Evolutionary conservation across 2,888 invertebrate species (phyloP).

Genomic region (Polietes domitor): DNA sequence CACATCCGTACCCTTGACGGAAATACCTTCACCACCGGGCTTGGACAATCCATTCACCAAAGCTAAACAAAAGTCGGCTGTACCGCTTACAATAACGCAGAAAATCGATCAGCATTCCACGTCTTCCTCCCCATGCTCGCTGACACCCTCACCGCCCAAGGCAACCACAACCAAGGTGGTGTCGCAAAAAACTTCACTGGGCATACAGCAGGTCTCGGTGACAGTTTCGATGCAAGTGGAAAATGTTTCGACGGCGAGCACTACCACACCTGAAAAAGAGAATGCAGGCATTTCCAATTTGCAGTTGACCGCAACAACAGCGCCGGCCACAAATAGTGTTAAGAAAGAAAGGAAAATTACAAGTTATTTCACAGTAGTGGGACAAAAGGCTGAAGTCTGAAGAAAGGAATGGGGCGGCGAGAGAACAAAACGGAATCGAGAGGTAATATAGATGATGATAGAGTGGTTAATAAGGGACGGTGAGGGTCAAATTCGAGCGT

Average conservation of each 20-base stretch:
- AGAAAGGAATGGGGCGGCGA: conserved; percentile 60
- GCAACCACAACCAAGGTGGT: conserved; percentile 56
- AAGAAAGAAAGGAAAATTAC: conserved; percentile 74
- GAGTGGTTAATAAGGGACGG: too few species aligned
- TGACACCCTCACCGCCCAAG: conserved; percentile 42
- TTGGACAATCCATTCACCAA: conserved; percentile 31
- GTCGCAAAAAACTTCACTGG: conserved; percentile 60
- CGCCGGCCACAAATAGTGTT: conserved; percentile 35
- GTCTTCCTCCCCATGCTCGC: conserved; percentile 28
- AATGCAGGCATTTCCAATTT: conserved; percentile 50
- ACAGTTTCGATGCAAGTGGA: conserved; percentile 77
- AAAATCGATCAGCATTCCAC: conserved; percentile 53
- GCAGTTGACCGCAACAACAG: conserved; percentile 16
- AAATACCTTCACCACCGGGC: conserved; percentile 48
- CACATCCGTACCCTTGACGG: conserved; percentile 43
- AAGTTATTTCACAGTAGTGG: conserved; percentile 77
- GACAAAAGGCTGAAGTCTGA: conserved; percentile 76
- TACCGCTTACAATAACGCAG: conserved; percentile 51
- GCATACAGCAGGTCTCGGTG: conserved; percentile 72
- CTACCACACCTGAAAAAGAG: conserved; percentile 64
- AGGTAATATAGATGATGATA: not conserved
- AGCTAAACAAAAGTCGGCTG: conserved; percentile 35
- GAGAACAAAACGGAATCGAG: not conserved
- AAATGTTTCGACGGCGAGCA: conserved; percentile 43
- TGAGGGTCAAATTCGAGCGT: too few species aligned